These are phyloP conservation scores for Gambusia yucatana DNA, from an alignment of 2,797 vertebrate species.

Conservation along the genomic window DNA sequence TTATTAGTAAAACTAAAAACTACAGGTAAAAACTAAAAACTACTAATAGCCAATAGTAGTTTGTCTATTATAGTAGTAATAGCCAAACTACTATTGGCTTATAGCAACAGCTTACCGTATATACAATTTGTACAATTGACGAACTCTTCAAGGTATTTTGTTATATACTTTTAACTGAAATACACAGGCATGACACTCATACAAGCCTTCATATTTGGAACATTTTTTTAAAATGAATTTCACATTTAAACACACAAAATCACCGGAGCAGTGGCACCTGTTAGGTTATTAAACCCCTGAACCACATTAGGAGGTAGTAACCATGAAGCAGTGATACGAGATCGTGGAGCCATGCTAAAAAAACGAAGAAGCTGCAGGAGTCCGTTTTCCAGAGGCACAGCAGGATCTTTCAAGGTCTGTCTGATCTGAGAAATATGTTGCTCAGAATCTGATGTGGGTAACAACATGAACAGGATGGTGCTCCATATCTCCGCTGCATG, in stretches of 20 bases:
- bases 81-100: no score
- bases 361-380: not conserved
- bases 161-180: not conserved
- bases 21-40: no score
- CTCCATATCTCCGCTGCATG: not conserved
- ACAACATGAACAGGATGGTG: not conserved
- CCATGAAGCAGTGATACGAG: not conserved
- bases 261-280: not conserved
- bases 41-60: no score
- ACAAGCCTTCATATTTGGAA: not conserved
- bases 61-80: no score
- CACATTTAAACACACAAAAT: not conserved
- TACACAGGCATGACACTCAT: not conserved
- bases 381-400: not conserved
- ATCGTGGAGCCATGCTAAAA: not conserved
- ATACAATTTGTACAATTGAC: not conserved
- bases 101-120: no score
- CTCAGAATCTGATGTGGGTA: not conserved
- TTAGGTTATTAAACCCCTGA: not conserved
- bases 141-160: not conserved
- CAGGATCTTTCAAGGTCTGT: not conserved
- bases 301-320: not conserved
- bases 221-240: not conserved
- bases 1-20: no score
- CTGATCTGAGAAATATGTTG: not conserved